These are phyloP conservation scores for Pyrgus malvae DNA, from an alignment of 2,888 invertebrate genomes.

Conservation along the genomic window DNA sequence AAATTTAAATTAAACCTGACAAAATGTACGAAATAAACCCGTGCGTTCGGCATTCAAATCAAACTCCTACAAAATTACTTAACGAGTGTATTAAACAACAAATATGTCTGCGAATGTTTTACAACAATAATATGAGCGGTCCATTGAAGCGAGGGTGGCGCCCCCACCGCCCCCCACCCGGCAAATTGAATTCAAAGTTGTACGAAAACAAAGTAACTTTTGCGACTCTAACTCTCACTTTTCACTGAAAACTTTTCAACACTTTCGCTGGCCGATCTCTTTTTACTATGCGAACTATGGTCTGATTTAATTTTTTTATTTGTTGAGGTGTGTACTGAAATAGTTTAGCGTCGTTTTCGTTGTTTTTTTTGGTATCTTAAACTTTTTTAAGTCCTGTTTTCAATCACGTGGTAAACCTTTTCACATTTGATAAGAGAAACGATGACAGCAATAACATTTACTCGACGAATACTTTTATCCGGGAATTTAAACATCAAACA, in stretches of 20 bases:
- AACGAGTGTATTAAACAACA: constrained; percentile 11
- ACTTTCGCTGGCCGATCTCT: constrained; percentile 62
- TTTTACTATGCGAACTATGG: constrained; percentile 31
- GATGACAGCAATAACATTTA: no score
- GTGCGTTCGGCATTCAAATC: no score
- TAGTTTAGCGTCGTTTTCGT: background rate
- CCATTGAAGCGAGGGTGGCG: constrained; percentile 46
- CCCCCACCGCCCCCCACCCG: constrained; percentile 43
- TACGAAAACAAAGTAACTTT: constrained; percentile 76
- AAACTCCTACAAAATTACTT: constrained; percentile 1
- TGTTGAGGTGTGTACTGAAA: background rate
- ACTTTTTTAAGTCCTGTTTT: no score
- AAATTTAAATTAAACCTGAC: no score
- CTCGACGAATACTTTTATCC: no score
- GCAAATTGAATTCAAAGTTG: constrained; percentile 72
- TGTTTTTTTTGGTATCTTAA: background rate
- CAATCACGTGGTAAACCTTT: no score
- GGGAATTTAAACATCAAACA: no score
- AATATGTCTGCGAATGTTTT: constrained; percentile 36
- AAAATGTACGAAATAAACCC: no score
- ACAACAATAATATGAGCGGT: constrained; percentile 46
- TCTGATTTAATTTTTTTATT: no score
- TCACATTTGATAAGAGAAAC: no score
- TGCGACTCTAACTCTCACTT: constrained; percentile 67
- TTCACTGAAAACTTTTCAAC: constrained; percentile 64